A percentile compares a stretch with the other conserved stretches of the same genome.
phyloP scores from a whole-genome alignment of 2,797 vertebrate genomes.

The Prunella strophiata region DNA sequence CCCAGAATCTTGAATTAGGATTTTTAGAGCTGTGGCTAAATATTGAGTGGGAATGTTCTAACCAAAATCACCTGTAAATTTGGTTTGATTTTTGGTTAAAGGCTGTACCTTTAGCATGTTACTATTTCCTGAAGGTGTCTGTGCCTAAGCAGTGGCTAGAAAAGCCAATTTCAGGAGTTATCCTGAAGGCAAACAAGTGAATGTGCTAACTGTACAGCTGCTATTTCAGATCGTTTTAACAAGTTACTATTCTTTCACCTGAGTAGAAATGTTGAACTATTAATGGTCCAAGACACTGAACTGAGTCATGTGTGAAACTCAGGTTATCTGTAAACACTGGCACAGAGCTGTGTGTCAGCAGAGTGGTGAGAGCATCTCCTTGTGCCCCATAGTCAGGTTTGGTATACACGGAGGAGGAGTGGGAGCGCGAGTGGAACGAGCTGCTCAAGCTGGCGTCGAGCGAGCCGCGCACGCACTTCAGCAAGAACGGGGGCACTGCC shows the following conservation, averaged over 20 bases:
- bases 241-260: background rate
- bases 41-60: background rate
- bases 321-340: background rate
- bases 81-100: background rate
- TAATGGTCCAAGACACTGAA: background rate
- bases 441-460: slow-evolving; percentile 97
- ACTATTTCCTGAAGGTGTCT: background rate
- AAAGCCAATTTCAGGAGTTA: background rate
- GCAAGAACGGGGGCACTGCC: slow-evolving; percentile 90
- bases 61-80: background rate
- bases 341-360: background rate
- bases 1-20: background rate
- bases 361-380: background rate
- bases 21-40: background rate
- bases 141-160: background rate
- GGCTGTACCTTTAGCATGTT: background rate
- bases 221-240: background rate
- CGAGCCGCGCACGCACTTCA: slow-evolving; percentile 93
- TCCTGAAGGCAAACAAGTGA: background rate
- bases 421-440: slow-evolving; percentile 97
- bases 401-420: slow-evolving; percentile 97
- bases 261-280: background rate
- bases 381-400: slow-evolving; percentile 87
- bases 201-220: background rate
- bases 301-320: accelerated